Evolutionary conservation across 2,888 invertebrate species (phyloP).

Genomic region (Drosophila maculinotata): DNA sequence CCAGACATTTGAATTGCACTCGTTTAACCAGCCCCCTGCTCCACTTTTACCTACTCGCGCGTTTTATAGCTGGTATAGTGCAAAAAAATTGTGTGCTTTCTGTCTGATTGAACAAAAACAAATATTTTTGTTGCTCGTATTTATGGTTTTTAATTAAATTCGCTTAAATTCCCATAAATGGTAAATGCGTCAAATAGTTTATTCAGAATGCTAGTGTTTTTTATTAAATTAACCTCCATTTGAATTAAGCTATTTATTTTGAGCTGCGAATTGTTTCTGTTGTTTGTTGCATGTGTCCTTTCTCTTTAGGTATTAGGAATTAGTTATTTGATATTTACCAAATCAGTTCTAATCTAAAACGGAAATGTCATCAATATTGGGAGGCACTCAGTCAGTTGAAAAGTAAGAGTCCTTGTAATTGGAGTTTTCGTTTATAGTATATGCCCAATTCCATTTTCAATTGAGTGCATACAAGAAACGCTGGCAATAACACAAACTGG

Average conservation of each 20-base stretch:
- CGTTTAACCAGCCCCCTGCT: background rate
- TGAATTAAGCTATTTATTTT: slow-evolving; percentile 3
- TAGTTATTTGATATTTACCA: no score
- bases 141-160: slow-evolving; percentile 41
- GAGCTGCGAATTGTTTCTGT: background rate
- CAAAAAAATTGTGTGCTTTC: background rate
- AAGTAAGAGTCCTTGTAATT: background rate
- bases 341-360: no score
- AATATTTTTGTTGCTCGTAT: slow-evolving; percentile 3
- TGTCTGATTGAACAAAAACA: slow-evolving; percentile 13
- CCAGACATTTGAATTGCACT: slow-evolving; percentile 17
- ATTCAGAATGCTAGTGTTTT: background rate
- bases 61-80: background rate
- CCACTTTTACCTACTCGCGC: background rate
- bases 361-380: no score
- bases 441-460: background rate
- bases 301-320: background rate
- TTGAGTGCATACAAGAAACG: slow-evolving; percentile 1
- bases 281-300: background rate
- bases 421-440: background rate
- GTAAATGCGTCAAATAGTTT: slow-evolving; percentile 6
- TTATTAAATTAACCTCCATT: background rate
- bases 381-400: background rate
- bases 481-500: slow-evolving; percentile 16
- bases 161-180: slow-evolving; percentile 1